Evolutionary conservation across 2,888 invertebrate species (phyloP).

Genomic region (Xestobium rufovillosum): DNA sequence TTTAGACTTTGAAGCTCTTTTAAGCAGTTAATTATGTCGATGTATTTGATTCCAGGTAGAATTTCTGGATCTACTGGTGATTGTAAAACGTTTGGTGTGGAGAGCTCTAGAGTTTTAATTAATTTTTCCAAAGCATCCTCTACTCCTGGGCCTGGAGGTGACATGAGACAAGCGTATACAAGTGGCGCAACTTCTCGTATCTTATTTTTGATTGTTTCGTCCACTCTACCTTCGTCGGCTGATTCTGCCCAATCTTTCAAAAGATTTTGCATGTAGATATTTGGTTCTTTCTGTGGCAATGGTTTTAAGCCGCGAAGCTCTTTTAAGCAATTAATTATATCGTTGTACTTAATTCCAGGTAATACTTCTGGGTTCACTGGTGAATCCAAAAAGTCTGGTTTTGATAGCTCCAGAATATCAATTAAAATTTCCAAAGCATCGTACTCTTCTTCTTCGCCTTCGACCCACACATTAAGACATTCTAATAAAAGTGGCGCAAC

Average conservation of each 20-base stretch:
- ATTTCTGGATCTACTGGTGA: constrained; percentile 20
- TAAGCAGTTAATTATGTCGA: constrained; percentile 27
- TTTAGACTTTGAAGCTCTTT: constrained; percentile 21
- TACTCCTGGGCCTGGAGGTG: too few relatives aligned
- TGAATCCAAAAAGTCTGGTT: constrained; percentile 26
- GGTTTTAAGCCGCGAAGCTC: constrained; percentile 19
- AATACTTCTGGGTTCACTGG: constrained; percentile 21
- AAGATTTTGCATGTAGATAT: constrained; percentile 24
- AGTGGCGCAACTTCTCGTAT: constrained; percentile 30
- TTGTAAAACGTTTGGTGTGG: constrained; percentile 26
- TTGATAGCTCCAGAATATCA: constrained; percentile 25
- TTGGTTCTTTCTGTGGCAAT: constrained; percentile 4
- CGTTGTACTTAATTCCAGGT: constrained; percentile 26
- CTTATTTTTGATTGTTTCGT: constrained; percentile 23
- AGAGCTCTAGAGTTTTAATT: constrained; percentile 27
- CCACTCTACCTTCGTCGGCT: constrained; percentile 30
- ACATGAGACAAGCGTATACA: constrained; percentile 24
- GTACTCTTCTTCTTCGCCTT: constrained; percentile 9
- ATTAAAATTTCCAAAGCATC: constrained; percentile 14
- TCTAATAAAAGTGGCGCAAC: constrained; percentile 27
- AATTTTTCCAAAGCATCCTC: constrained; percentile 28
- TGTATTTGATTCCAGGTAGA: constrained; percentile 26
- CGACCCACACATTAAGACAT: constrained; percentile 15
- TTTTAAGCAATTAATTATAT: constrained; percentile 28
- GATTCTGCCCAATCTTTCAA: constrained; percentile 31